A percentile compares a stretch with the other conserved stretches of the same genome.
These are phyloP conservation scores for Agrochola litura DNA, from an alignment of 2,888 invertebrate species.

Conservation along the genomic window DNA sequence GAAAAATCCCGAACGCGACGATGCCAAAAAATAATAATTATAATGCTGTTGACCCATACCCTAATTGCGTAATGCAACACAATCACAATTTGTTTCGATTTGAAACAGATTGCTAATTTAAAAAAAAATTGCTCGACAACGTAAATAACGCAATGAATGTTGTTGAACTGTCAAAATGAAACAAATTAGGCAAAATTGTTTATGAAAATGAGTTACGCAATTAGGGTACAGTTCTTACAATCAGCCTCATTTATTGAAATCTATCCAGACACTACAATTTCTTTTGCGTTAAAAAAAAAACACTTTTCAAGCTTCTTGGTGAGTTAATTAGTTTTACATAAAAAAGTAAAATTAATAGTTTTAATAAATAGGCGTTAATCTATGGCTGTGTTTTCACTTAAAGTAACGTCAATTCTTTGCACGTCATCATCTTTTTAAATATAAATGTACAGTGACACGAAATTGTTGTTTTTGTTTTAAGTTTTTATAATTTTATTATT, in stretches of 20 bases:
- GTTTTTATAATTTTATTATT: conserved; percentile 73
- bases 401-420: conserved; percentile 90
- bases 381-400: conserved; percentile 90
- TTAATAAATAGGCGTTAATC: conserved; percentile 82
- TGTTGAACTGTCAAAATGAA: too few species aligned
- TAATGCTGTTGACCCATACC: background rate
- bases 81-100: too few species aligned
- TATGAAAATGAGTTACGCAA: too few species aligned
- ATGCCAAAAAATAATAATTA: background rate
- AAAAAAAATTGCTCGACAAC: too few species aligned
- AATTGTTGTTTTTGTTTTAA: conserved; percentile 78
- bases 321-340: conserved; percentile 75
- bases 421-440: conserved; percentile 86
- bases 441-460: conserved; percentile 85
- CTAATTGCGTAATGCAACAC: too few species aligned
- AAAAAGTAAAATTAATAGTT: conserved; percentile 63
- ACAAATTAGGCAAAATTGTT: too few species aligned
- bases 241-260: background rate
- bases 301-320: conserved; percentile 68
- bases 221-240: background rate
- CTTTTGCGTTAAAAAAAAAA: conserved; percentile 11
- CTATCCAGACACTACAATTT: conserved; percentile 2
- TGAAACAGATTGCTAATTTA: too few species aligned
- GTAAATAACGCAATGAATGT: too few species aligned
- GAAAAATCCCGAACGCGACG: background rate